Base-by-base conservation (phyloP, 2,797 vertebrate genomes). In the Synanceia verrucosa region DNA sequence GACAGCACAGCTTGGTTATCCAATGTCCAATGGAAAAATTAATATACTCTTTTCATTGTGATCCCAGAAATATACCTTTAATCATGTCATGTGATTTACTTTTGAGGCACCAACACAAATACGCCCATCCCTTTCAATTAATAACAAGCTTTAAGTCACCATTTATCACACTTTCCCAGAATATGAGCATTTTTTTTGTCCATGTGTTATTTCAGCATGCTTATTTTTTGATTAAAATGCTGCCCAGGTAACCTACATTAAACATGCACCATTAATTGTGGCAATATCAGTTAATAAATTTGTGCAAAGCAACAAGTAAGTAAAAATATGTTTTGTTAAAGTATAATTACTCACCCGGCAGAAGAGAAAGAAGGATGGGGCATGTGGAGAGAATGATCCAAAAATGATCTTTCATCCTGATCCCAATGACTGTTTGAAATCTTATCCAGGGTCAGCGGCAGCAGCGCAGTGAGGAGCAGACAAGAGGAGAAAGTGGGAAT, bases 291-390 rank as follows among this genome's bases (percentile, higher is more conserved):
- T 8, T 18, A 63, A 44, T 13, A 61, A 8, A 23, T 68, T 31
- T 11, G 34, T 59, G 13, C 16, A 60, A 66, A 83, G 84, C 84
- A 89, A 92, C 88, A 90, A 87, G 50, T 48, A 90, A 87, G 50
- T 48, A 43, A 33, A 5, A 56, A 59, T 6, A 63, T 33, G 4
- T 34, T 5, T 4, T 6, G 10, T 13, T 37, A 36, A 44, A 56
- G 47, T 9, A n/a, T 41, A 56, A 24, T 55, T 51, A 87, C 93
- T 94, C 70, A 95, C 94, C 93, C 60, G 83, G 70, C 3, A 91
- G 80, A 23, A 91, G 73, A 65, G 68, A 72, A 50, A 89, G 33
- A 11, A 93, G 56, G 36, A 86, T 65, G 31, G 31, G 85, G 71
- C 72, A 91, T 47, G 51, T 23, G 52, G 52, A 41, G 14, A 86